phyloP scores from a whole-genome alignment of 2,113 vertebrate species.

The Halichoeres trimaculatus region DNA sequence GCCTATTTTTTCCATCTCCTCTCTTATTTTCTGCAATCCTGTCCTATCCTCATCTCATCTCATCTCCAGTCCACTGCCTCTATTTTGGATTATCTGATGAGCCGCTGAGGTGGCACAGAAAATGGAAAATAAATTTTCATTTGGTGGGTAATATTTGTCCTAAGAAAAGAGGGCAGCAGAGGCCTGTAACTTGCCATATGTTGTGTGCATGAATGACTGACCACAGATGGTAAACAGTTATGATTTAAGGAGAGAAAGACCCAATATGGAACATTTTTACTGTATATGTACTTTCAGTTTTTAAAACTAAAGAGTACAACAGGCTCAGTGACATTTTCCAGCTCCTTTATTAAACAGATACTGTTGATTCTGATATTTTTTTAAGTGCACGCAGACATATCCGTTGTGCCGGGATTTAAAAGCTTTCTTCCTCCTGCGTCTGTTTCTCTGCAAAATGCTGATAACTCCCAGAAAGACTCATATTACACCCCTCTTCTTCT shows the following conservation, averaged over 20 bases:
- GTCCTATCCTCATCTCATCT: conserved; percentile 1
- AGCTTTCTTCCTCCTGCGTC: conserved; percentile 32
- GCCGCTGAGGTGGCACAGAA: conserved; percentile 17
- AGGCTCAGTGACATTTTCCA: conserved; percentile 13
- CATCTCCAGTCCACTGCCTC: conserved; percentile 26
- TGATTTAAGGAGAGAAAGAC: conserved; percentile 14
- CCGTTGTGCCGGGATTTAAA: conserved; percentile 35
- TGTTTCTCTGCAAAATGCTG: conserved; percentile 73
- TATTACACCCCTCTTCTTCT: conserved; percentile 37
- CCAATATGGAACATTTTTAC: conserved; percentile 15
- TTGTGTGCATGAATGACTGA: conserved; percentile 17
- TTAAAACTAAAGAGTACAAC: conserved; percentile 8
- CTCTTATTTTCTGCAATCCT: background rate
- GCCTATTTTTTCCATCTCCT: conserved; percentile 4
- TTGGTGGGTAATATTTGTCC: conserved; percentile 22
- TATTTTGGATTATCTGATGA: conserved; percentile 45
- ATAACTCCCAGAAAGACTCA: conserved; percentile 72
- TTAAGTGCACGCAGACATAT: conserved; percentile 13
- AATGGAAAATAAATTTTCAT: conserved; percentile 39
- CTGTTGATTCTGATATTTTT: conserved; percentile 45
- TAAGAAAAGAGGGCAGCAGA: conserved; percentile 15
- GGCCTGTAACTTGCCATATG: conserved; percentile 43
- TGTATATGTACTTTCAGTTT: background rate
- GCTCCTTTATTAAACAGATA: conserved; percentile 54
- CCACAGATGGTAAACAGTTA: conserved; percentile 14